Conservation (phyloP, 2,888 invertebrate species). For the Nomada ferruginata region DNA sequence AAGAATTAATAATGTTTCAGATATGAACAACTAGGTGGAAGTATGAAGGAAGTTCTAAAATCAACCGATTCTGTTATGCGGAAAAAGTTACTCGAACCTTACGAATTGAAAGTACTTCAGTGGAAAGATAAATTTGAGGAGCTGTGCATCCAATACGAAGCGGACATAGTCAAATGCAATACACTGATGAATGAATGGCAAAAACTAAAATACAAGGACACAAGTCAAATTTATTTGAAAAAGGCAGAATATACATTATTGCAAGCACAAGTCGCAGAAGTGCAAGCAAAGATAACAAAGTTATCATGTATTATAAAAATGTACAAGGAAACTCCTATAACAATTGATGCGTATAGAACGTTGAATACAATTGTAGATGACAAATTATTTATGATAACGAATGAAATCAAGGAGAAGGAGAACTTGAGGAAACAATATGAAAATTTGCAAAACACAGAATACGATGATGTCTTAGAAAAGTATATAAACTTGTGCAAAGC, state of each 20-base stretch:
- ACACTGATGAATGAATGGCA: constrained; percentile 81
- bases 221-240: constrained; percentile 77
- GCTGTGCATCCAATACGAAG: constrained; percentile 79
- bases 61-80: constrained; percentile 68
- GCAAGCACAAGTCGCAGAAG: constrained; percentile 77
- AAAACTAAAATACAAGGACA: constrained; percentile 77
- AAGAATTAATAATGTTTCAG: constrained; percentile 64
- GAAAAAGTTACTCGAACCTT: constrained; percentile 68
- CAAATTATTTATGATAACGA: constrained; percentile 78
- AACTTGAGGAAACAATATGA: constrained; percentile 82
- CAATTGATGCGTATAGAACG: background rate
- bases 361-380: constrained; percentile 79
- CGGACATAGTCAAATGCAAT: constrained; percentile 76
- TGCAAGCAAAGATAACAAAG: constrained; percentile 80
- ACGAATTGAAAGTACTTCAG: constrained; percentile 73
- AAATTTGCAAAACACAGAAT: constrained; percentile 81
- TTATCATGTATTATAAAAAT: constrained; percentile 82
- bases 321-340: constrained; percentile 82
- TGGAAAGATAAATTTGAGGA: constrained; percentile 81
- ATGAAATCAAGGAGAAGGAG: constrained; percentile 81
- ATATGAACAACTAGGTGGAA: constrained; percentile 74
- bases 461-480: constrained; percentile 6
- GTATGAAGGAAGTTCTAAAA: constrained; percentile 72
- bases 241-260: constrained; percentile 75
- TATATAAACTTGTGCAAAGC: constrained; percentile 82